These are phyloP conservation scores for Anguilla marmorata DNA, from an alignment of 2,797 vertebrate genomes.

Conservation along the genomic window DNA sequence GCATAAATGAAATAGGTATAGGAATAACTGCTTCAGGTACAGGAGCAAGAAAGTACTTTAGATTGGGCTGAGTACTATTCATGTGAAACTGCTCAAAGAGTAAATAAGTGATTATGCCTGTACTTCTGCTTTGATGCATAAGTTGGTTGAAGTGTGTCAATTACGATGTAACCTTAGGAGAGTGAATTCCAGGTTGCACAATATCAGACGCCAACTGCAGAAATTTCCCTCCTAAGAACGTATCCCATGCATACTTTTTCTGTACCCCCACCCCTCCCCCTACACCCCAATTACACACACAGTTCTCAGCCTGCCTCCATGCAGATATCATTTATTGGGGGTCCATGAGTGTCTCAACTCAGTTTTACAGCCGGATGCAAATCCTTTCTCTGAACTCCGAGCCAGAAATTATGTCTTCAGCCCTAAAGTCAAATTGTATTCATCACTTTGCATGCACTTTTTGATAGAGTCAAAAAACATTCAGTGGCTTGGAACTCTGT, in stretches of 20 bases:
- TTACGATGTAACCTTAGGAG: not conserved
- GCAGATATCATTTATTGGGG: not conserved
- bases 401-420: not conserved
- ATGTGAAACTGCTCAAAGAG: not conserved
- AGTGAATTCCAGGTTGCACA: not conserved
- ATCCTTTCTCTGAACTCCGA: not conserved
- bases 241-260: not conserved
- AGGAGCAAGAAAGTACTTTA: not conserved
- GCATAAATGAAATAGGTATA: not conserved
- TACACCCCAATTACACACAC: not conserved
- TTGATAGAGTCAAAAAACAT: not conserved
- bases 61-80: not conserved
- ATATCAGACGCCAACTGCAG: not conserved
- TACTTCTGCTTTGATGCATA: not conserved
- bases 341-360: not conserved
- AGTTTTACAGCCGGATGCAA: not conserved
- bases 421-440: conserved; percentile 8
- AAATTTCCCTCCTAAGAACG: not conserved
- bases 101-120: not conserved
- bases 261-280: not conserved
- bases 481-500: conserved; percentile 7
- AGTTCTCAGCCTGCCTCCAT: not conserved
- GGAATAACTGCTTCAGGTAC: not conserved
- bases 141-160: conserved; percentile 1
- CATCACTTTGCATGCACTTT: not conserved